These are phyloP conservation scores for Patella ulyssiponensis DNA, from an alignment of 2,888 invertebrate genomes.

Conservation along the genomic window DNA sequence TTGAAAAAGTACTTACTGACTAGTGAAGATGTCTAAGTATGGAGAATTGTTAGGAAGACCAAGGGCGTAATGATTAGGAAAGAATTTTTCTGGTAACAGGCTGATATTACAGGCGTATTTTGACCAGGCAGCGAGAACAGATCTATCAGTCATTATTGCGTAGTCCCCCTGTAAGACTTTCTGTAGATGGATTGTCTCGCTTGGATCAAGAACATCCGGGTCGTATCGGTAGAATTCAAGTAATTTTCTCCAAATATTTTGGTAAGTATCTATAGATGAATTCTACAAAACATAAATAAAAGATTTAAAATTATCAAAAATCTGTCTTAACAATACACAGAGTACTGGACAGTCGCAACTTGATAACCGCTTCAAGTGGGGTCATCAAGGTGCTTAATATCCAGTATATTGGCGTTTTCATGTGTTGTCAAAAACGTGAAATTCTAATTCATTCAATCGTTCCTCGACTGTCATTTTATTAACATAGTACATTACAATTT, in stretches of 20 bases:
- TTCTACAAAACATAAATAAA: neutral
- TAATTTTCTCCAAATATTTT: neutral
- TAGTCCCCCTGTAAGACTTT: neutral
- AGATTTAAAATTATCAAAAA: no score
- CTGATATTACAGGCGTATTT: neutral
- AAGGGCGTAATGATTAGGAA: conserved; percentile 11
- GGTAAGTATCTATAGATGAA: neutral
- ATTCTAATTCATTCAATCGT: no score
- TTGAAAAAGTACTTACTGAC: neutral
- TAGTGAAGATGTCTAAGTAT: neutral
- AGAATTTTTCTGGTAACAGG: neutral
- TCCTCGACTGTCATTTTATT: no score
- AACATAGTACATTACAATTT: no score
- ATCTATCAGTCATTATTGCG: neutral
- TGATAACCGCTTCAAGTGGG: no score
- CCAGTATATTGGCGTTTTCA: no score
- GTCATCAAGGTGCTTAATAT: no score
- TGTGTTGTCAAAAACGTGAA: no score
- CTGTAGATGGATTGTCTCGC: neutral
- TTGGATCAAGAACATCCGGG: neutral
- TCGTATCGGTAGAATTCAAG: neutral
- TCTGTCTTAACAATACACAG: no score
- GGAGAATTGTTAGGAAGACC: conserved; percentile 21
- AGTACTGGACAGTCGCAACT: no score
- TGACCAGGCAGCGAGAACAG: neutral